Evolutionary conservation across 2,888 invertebrate species (phyloP).

Genomic region (Entomobrya multifasciata): DNA sequence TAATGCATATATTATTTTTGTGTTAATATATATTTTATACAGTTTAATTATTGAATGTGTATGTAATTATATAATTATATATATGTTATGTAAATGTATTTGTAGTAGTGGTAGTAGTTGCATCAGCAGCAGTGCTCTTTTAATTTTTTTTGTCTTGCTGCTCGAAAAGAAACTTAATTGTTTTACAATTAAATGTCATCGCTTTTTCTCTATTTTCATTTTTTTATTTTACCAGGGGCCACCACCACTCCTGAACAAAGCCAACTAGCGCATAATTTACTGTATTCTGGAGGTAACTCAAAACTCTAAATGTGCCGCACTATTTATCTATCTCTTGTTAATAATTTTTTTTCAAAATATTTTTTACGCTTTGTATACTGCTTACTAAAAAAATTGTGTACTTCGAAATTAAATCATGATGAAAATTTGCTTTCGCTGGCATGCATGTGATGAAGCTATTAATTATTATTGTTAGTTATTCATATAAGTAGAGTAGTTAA

Average conservation of each 20-base stretch:
- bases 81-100: too few species aligned
- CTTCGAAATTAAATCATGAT: too few species aligned
- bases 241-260: constrained; percentile 88
- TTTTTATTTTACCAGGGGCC: constrained; percentile 76
- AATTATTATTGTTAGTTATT: too few species aligned
- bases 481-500: too few species aligned
- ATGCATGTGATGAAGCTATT: too few species aligned
- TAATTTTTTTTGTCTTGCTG: neutral
- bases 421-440: too few species aligned
- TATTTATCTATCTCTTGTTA: constrained; percentile 28
- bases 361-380: neutral
- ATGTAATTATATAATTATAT: too few species aligned
- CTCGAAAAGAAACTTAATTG: neutral
- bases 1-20: too few species aligned
- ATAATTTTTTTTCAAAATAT: neutral
- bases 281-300: constrained; percentile 88
- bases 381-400: too few species aligned
- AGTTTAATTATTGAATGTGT: too few species aligned
- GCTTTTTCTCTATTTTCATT: constrained; percentile 47
- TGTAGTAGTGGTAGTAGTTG: too few species aligned
- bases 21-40: too few species aligned
- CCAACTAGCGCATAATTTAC: constrained; percentile 91
- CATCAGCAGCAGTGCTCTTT: neutral
- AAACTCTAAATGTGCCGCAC: constrained; percentile 39
- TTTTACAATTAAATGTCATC: constrained; percentile 52